Evolutionary conservation across 2,113 vertebrate species (phyloP), one percentile per base, ranked within the genome.

Genomic region (Elephantulus edwardii): DNA sequence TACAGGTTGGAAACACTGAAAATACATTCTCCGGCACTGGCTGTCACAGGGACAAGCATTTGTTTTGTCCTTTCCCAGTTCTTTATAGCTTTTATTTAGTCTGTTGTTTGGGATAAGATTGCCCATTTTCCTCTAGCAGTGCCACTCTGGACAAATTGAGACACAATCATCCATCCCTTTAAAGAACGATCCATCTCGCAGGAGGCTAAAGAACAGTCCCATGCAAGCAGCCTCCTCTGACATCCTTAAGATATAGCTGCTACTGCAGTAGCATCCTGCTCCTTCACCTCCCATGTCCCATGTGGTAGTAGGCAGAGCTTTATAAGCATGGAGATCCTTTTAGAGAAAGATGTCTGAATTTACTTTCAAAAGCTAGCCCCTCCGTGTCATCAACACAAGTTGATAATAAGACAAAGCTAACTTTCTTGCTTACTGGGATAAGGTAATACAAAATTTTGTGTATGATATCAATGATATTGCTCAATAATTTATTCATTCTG

Each of bases 71-170:
- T 60, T 86, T 94, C 56, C n/a, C 20, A 40, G 13, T 42, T 52
- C 38, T 44, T 82, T 95, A 35, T 82, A 58, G 33, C 9, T 85
- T 70, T 70, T 75, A 7, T 77, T 40, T 83, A 78, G 9, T 72
- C 33, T 72, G 40, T 40, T 77, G 1, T 52, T 78, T 16, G 71
- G 26, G 17, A 88, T 72, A 13, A 75, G 48, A 71, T 54, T 48
- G 5, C n/a, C n/a, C n/a, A n/a, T n/a, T n/a, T n/a, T n/a, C n/a
- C n/a, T n/a, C n/a, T n/a, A n/a, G n/a, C n/a, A 78, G 11, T 84
- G 19, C 20, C 35, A 70, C n/a, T 71, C 52, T 76, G n/a, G 52
- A 42, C 20, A 85, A 58, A 16, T 72, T 85, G 46, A 58, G 75
- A 14, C 8, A 30, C 3, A 80, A 38, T 68, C 19, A 28, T 44